Evolutionary conservation across 1,140 invertebrate genomes (phyloP).

Genomic region (Drosophila subpulchrella): DNA sequence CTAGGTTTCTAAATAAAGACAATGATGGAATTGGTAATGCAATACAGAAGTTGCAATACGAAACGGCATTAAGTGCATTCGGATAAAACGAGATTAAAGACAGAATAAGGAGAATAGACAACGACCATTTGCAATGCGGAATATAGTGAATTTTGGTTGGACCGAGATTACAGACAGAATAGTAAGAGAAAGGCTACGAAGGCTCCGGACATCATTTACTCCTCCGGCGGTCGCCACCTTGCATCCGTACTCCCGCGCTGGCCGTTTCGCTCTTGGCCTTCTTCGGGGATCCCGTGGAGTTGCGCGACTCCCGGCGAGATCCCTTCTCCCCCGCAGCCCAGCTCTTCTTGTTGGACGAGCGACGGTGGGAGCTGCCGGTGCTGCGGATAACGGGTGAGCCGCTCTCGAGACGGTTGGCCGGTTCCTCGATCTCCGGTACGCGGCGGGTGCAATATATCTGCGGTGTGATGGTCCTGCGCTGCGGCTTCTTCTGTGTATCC

Average conservation of each 20-base stretch:
- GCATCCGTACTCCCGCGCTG: not conserved
- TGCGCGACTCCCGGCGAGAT: not conserved
- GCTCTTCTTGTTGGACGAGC: not conserved
- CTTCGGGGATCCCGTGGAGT: not conserved
- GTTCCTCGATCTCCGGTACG: not conserved
- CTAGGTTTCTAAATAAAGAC: too few relatives aligned
- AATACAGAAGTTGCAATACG: too few relatives aligned
- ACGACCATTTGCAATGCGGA: not conserved
- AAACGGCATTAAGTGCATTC: too few relatives aligned
- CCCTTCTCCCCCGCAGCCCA: not conserved
- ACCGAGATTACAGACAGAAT: not conserved
- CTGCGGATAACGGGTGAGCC: not conserved
- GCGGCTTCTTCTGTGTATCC: conserved; percentile 5
- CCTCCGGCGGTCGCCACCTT: not conserved
- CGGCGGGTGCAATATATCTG: conserved; percentile 15
- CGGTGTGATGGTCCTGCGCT: not conserved
- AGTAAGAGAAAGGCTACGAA: too few relatives aligned
- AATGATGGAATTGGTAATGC: too few relatives aligned
- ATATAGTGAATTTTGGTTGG: not conserved
- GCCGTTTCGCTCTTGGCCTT: not conserved
- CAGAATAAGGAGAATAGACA: too few relatives aligned
- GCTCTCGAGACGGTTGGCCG: not conserved
- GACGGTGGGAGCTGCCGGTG: not conserved
- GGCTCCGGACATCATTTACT: not conserved
- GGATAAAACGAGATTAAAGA: too few relatives aligned